Percentiles rank a stretch among this genome's conserved stretches.
These are phyloP conservation scores for Smithornis capensis DNA, from an alignment of 2,113 vertebrate genomes.

Conservation along the genomic window DNA sequence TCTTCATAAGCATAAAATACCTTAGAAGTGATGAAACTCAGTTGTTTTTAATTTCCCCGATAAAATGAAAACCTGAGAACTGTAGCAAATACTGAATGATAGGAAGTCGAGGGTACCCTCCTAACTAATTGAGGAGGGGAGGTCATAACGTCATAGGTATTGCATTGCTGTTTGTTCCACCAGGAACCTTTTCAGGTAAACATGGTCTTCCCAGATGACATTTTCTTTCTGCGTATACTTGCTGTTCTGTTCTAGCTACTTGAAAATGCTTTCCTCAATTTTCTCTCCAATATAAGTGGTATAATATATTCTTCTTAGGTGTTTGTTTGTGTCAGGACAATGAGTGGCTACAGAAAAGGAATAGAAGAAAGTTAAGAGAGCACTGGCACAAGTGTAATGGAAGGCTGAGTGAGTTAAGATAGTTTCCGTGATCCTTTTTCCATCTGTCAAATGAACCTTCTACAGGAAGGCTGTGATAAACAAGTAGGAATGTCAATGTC, in stretches of 20 bases:
- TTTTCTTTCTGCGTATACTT: background rate
- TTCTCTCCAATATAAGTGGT: background rate
- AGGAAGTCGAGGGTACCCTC: background rate
- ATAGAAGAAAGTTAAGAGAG: background rate
- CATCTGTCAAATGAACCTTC: background rate
- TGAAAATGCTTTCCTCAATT: background rate
- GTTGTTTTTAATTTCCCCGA: background rate
- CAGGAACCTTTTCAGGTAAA: background rate
- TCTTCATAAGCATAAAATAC: background rate
- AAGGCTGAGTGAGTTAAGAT: background rate
- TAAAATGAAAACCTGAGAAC: background rate
- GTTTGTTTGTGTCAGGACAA: background rate
- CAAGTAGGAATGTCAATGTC: background rate
- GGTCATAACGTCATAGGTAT: background rate
- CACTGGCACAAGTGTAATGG: background rate
- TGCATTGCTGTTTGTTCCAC: background rate
- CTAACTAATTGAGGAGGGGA: background rate
- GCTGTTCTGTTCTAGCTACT: background rate
- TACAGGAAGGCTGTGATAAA: background rate
- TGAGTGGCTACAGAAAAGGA: background rate
- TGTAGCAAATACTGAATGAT: background rate
- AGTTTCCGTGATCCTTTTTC: conserved; percentile 22
- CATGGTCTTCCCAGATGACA: background rate
- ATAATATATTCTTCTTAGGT: background rate
- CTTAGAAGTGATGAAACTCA: background rate